Conservation (phyloP, 1,140 invertebrate genomes). For the Caenorhabditis brenneri region DNA sequence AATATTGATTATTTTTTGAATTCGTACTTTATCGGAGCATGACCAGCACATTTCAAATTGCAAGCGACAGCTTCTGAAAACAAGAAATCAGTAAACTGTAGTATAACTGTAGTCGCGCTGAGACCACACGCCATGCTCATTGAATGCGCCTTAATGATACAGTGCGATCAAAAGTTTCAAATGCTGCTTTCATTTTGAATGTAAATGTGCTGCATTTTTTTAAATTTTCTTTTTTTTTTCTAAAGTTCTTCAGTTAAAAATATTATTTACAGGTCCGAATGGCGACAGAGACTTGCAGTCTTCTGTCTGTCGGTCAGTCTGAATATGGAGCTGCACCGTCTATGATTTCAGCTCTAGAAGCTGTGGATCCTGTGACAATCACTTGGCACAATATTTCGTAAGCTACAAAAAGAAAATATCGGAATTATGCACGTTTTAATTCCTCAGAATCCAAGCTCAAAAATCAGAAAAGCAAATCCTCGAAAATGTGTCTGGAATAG, state of each 20-base stretch:
- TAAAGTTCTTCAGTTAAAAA: background rate
- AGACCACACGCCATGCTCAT: too few relatives aligned
- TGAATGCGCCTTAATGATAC: too few relatives aligned
- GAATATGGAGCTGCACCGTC: constrained; percentile 53
- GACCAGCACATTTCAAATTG: background rate
- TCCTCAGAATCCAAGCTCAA: constrained; percentile 13
- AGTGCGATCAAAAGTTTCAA: too few relatives aligned
- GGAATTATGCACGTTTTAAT: background rate
- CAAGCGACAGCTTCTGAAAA: too few relatives aligned
- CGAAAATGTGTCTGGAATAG: constrained; percentile 45
- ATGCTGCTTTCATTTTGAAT: too few relatives aligned
- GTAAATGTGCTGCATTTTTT: too few relatives aligned
- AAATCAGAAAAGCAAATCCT: constrained; percentile 39
- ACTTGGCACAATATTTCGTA: constrained; percentile 49
- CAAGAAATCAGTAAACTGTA: too few relatives aligned
- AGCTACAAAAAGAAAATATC: background rate
- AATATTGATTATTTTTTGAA: background rate
- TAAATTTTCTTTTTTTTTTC: too few relatives aligned
- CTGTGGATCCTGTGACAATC: constrained; percentile 49
- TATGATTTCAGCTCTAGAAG: constrained; percentile 40
- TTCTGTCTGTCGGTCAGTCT: constrained; percentile 44
- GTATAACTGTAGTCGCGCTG: too few relatives aligned
- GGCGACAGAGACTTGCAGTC: constrained; percentile 45
- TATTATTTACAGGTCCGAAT: background rate
- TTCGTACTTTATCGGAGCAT: background rate